phyloP scores from a whole-genome alignment of 1,140 invertebrate species.

The Belonocnema kinseyi region DNA sequence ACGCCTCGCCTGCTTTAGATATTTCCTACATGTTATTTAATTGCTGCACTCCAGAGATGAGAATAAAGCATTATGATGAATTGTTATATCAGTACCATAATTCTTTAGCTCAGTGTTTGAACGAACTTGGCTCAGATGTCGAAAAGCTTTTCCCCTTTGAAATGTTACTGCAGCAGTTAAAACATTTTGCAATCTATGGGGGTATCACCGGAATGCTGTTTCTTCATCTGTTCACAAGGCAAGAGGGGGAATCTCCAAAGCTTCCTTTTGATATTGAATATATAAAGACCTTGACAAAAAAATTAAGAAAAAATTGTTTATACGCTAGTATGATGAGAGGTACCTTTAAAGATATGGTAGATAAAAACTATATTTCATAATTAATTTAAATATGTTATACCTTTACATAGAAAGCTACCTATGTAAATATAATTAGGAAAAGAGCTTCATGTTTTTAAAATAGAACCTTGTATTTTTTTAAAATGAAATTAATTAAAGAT shows the following conservation, averaged over 20 bases:
- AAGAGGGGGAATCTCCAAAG: conserved; percentile 40
- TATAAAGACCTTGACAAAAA: conserved; percentile 15
- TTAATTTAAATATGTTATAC: background rate
- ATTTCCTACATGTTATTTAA: conserved; percentile 76
- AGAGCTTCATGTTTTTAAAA: too few species aligned
- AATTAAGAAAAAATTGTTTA: conserved; percentile 39
- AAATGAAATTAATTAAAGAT: too few species aligned
- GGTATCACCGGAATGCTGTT: conserved; percentile 47
- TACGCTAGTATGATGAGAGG: conserved; percentile 44
- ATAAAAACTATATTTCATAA: conserved; percentile 50
- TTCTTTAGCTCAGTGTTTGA: conserved; percentile 62
- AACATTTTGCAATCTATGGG: conserved; percentile 52
- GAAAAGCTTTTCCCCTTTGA: conserved; percentile 56
- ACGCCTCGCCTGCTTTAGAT: conserved; percentile 74
- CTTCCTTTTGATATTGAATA: conserved; percentile 12
- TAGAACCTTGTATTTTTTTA: too few species aligned
- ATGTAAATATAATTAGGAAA: too few species aligned
- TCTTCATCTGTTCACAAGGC: conserved; percentile 46
- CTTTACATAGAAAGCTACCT: too few species aligned
- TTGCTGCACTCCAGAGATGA: conserved; percentile 71
- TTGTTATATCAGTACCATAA: conserved; percentile 74
- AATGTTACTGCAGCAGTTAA: conserved; percentile 51
- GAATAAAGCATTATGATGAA: conserved; percentile 67
- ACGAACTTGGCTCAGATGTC: conserved; percentile 57
- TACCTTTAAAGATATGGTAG: conserved; percentile 48